Base-by-base conservation (phyloP, 2,113 vertebrate genomes). In the Verasper variegatus region DNA sequence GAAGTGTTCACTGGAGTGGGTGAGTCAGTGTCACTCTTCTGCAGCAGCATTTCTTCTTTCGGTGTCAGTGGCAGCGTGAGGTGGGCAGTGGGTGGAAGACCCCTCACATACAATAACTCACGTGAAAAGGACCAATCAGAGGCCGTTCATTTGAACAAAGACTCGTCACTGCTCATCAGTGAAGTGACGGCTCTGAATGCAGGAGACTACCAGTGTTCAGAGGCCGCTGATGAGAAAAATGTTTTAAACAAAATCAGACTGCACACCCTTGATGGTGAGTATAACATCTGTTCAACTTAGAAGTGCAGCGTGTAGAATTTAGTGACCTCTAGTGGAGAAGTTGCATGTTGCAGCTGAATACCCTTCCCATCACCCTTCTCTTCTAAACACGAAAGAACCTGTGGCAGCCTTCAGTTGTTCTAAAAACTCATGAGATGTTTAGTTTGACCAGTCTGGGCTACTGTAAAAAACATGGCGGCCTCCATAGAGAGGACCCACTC, bases 21-120 rank as follows among this genome's bases (percentile, higher is more conserved):
- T 80, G 85, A 88, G 76, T 86, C 89, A 83, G 71, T 90, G 72
- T 84, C 86, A 55, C 76, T 92, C 21, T 17, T 72, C 35, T 92
- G 88, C 45, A 9, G 47, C 27, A 71, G 15, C 45, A 74, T 60
- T 86, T 86, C 87, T 82, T 71, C 82, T 76, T 68, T 68, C 4
- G 45, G 18, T 15, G 21, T 31, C 15, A 57, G 57, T 9, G 47
- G 37, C 14, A n/a, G 3, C 0, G 4, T 68, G 64, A 4, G 49
- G 51, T 87, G 86, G 87, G 1, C 45, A 23, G 4, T 65, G n/a
- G 45, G 5, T 10, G 49, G 35, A 72, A 62, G 37, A 24, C 13
- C 47, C 27, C 47, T 37, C 26, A 20, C 14, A 11, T 18, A 59
- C 17, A 2, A 49, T 17, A 4, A 18, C 1, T 42, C 40, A 58